A percentile compares a stretch with the other conserved stretches of the same genome.
phyloP scores from a whole-genome alignment of 2,797 vertebrate genomes.

The Galagoides demidoff region DNA sequence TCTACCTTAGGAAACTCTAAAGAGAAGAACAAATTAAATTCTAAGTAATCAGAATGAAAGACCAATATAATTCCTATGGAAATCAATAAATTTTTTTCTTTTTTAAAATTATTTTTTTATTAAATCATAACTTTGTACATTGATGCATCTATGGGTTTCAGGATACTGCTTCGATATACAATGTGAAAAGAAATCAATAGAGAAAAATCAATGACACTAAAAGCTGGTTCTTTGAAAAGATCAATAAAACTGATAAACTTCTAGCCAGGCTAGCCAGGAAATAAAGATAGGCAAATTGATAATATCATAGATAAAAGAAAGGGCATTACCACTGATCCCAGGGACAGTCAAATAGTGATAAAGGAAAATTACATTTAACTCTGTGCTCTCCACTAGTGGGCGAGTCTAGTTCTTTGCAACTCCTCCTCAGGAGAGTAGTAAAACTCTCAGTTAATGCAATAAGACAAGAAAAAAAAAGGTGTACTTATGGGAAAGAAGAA shows the following conservation, averaged over 20 bases:
- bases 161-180: no score
- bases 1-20: not conserved
- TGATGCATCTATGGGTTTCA: no score
- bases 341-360: accelerated
- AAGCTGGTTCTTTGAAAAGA: not conserved
- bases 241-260: not conserved
- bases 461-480: not conserved
- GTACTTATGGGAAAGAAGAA: not conserved
- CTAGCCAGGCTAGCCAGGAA: not conserved
- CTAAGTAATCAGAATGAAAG: not conserved
- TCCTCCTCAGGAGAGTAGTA: accelerated
- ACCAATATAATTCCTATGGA: not conserved
- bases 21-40: not conserved
- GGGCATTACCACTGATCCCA: accelerated
- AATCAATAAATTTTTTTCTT: not conserved
- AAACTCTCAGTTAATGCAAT: not conserved
- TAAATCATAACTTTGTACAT: no score
- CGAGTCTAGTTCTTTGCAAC: no score
- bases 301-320: not conserved
- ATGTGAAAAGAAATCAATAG: not conserved
- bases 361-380: accelerated
- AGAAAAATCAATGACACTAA: not conserved
- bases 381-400: accelerated
- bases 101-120: no score
- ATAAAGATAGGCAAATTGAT: not conserved